phyloP scores from a whole-genome alignment of 1,140 invertebrate species.

The Lepidurus arcticus region DNA sequence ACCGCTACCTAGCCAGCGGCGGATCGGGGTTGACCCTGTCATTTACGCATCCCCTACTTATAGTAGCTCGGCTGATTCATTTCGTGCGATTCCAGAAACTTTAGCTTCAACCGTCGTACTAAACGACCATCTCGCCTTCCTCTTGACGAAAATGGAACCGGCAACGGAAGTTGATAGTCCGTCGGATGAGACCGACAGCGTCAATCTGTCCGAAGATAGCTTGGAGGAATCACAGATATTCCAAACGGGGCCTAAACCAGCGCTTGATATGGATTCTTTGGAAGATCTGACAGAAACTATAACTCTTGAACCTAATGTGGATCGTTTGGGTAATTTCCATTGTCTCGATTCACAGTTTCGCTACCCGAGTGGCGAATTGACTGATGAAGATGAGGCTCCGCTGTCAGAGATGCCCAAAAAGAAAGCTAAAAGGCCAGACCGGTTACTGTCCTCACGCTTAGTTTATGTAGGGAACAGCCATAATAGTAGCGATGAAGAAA shows the following conservation, averaged over 20 bases:
- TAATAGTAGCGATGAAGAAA: background rate
- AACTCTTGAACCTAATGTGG: background rate
- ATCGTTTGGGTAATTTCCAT: background rate
- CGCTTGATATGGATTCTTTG: background rate
- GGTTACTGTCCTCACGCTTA: background rate
- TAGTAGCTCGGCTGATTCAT: background rate
- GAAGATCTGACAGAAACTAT: constrained; percentile 4
- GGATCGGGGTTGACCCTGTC: background rate
- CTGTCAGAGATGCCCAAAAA: background rate
- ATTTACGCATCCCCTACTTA: background rate
- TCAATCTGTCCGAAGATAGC: background rate
- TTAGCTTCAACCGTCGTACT: background rate
- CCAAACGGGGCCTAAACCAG: background rate
- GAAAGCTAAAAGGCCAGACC: background rate
- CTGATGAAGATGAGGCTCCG: background rate
- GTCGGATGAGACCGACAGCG: background rate
- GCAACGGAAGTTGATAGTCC: background rate
- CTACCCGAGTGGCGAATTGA: background rate
- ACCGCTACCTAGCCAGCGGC: background rate
- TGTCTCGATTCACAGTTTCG: background rate
- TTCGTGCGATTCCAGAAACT: background rate
- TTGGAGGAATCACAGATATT: background rate
- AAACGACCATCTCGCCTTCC: background rate
- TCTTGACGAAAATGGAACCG: background rate
- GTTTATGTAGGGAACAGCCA: background rate